Conservation (phyloP, 2,113 vertebrate species). For the Aphyosemion australe region DNA sequence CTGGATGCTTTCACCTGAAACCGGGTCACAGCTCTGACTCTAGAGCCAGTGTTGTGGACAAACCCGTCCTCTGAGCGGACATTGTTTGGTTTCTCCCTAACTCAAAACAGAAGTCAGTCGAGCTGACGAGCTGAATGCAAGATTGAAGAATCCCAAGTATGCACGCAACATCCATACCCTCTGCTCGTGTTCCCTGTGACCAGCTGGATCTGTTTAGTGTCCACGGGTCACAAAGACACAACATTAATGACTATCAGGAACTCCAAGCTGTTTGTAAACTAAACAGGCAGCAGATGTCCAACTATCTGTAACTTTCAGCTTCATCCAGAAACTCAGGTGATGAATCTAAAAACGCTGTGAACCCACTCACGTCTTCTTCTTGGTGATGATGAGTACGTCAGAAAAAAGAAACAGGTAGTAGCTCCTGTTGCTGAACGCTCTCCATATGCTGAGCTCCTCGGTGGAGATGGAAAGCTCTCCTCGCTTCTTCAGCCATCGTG, state of each 20-base stretch:
- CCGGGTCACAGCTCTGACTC: slow-evolving; percentile 5
- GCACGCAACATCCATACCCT: slow-evolving; percentile 40
- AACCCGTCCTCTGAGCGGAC: slow-evolving; percentile 44
- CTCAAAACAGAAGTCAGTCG: slow-evolving; percentile 60
- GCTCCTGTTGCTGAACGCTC: slow-evolving; percentile 81
- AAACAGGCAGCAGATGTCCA: too few species aligned
- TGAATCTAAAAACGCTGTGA: background rate
- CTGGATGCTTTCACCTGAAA: slow-evolving; percentile 5
- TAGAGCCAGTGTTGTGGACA: slow-evolving; percentile 25
- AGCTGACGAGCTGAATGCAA: slow-evolving; percentile 54
- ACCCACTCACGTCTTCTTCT: slow-evolving; percentile 88
- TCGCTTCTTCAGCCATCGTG: slow-evolving; percentile 90
- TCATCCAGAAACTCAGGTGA: too few species aligned
- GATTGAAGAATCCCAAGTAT: slow-evolving; percentile 69
- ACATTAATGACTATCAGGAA: background rate
- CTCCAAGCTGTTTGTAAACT: too few species aligned
- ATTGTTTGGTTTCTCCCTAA: slow-evolving; percentile 67
- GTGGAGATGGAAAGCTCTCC: slow-evolving; percentile 82
- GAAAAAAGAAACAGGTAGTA: slow-evolving; percentile 93
- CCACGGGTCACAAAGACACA: slow-evolving; percentile 10
- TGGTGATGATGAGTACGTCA: slow-evolving; percentile 91
- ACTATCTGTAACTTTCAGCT: background rate
- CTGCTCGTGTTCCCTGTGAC: slow-evolving; percentile 34
- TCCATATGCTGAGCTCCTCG: slow-evolving; percentile 88
- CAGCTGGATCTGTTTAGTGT: slow-evolving; percentile 40